These are phyloP conservation scores for Cynodonichthys magdalenae DNA, from an alignment of 2,797 vertebrate genomes.

Conservation along the genomic window DNA sequence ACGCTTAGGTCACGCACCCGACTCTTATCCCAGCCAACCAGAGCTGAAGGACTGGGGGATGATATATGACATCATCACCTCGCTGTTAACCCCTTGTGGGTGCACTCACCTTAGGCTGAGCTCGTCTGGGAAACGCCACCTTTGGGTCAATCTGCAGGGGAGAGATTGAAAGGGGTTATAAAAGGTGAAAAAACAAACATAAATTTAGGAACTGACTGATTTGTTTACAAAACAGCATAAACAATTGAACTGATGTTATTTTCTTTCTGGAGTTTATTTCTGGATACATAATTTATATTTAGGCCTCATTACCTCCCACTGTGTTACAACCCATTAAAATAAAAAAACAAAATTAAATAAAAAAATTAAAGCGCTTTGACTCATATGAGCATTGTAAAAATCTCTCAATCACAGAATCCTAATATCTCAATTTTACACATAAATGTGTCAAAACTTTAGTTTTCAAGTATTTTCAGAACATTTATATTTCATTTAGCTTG, in stretches of 20 bases:
- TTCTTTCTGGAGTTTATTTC: slow-evolving; percentile 1
- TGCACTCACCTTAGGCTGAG: slow-evolving; percentile 91
- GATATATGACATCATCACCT: slow-evolving; percentile 64
- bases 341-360: not conserved
- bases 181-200: not conserved
- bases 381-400: not conserved
- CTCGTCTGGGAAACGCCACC: slow-evolving; percentile 92
- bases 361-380: too few relatives aligned
- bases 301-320: slow-evolving; percentile 7
- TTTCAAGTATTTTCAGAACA: too few relatives aligned
- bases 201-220: slow-evolving; percentile 7
- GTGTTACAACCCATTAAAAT: slow-evolving; percentile 3
- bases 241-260: not conserved
- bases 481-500: too few relatives aligned
- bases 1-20: slow-evolving; percentile 41
- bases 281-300: slow-evolving; percentile 4
- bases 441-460: too few relatives aligned
- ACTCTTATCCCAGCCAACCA: slow-evolving; percentile 62
- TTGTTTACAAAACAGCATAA: slow-evolving; percentile 7
- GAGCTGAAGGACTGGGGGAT: slow-evolving; percentile 50
- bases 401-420: slow-evolving; percentile 3
- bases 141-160: slow-evolving; percentile 90
- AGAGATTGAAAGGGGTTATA: slow-evolving; percentile 34
- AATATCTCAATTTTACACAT: not conserved
- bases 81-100: slow-evolving; percentile 42